Evolutionary conservation across 2,888 invertebrate genomes (phyloP).

Genomic region (Phortica magna): DNA sequence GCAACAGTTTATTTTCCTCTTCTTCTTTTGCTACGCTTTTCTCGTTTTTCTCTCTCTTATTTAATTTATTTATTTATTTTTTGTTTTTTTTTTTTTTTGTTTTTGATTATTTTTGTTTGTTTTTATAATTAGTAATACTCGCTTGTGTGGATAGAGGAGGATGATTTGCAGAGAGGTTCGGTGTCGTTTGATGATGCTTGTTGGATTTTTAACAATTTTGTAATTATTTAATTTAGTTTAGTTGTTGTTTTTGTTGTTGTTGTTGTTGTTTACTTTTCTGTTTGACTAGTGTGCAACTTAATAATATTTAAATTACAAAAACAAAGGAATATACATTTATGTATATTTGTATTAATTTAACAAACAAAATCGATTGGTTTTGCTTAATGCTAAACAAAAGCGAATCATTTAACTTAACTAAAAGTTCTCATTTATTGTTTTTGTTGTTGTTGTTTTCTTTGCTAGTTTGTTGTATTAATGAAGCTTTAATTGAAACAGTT

Average conservation of each 20-base stretch:
- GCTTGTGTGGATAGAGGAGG: slow-evolving; percentile 38
- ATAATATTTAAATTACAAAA: slow-evolving; percentile 57
- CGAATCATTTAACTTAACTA: slow-evolving; percentile 13
- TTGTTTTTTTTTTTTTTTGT: slow-evolving; percentile 29
- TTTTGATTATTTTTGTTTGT: background rate
- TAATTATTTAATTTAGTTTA: slow-evolving; percentile 18
- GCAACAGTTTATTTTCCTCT: slow-evolving; percentile 9
- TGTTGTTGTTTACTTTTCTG: slow-evolving; percentile 27
- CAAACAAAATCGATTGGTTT: too few species aligned
- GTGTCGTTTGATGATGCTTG: slow-evolving; percentile 31
- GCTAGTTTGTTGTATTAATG: slow-evolving; percentile 45
- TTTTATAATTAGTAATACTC: slow-evolving; percentile 55
- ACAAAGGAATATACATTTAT: slow-evolving; percentile 38
- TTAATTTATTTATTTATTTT: slow-evolving; percentile 9
- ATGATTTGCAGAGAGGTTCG: slow-evolving; percentile 38
- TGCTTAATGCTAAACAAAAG: background rate
- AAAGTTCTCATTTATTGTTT: background rate
- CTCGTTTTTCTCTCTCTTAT: background rate
- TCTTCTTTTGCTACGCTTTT: background rate
- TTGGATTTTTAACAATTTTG: slow-evolving; percentile 47
- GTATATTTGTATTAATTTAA: slow-evolving; percentile 9
- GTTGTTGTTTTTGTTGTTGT: background rate
- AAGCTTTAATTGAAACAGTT: slow-evolving; percentile 46
- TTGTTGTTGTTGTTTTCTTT: background rate
- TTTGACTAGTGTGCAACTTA: slow-evolving; percentile 70